These are phyloP conservation scores for Gryllus bimaculatus DNA, from an alignment of 1,140 invertebrate species.

Conservation along the genomic window DNA sequence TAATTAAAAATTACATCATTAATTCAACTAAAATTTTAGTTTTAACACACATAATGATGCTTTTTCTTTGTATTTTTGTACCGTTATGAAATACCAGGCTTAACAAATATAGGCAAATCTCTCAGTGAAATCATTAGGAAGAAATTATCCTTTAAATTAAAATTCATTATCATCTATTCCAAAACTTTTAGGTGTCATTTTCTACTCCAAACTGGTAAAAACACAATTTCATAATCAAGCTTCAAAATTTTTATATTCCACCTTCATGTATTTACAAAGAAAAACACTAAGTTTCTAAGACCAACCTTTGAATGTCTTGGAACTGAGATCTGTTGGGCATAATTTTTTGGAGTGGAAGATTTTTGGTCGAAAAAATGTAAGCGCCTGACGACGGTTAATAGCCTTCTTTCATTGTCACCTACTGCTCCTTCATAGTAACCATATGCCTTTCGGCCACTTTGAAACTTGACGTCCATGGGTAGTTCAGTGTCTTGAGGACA, in stretches of 20 bases:
- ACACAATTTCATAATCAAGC: too few relatives aligned
- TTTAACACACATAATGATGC: too few relatives aligned
- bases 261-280: background rate
- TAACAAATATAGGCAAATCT: too few relatives aligned
- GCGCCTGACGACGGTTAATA: constrained; percentile 43
- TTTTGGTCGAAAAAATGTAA: constrained; percentile 55
- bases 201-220: too few relatives aligned
- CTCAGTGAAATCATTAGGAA: too few relatives aligned
- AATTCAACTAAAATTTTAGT: too few relatives aligned
- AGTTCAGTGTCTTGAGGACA: constrained; percentile 26
- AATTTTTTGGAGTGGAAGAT: constrained; percentile 27
- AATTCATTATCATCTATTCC: too few relatives aligned
- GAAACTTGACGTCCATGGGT: constrained; percentile 31
- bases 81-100: too few relatives aligned
- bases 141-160: too few relatives aligned
- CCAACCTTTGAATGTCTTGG: constrained; percentile 27
- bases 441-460: constrained; percentile 35
- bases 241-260: background rate
- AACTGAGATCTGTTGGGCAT: constrained; percentile 27
- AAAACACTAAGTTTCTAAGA: background rate
- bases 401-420: constrained; percentile 35
- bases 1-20: too few relatives aligned
- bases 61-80: too few relatives aligned
- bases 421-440: constrained; percentile 50
- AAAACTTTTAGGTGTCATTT: too few relatives aligned